Percentiles rank a stretch among this genome's conserved stretches.
Evolutionary conservation across 2,888 invertebrate genomes (phyloP).

Genomic region (Ctena decussata): DNA sequence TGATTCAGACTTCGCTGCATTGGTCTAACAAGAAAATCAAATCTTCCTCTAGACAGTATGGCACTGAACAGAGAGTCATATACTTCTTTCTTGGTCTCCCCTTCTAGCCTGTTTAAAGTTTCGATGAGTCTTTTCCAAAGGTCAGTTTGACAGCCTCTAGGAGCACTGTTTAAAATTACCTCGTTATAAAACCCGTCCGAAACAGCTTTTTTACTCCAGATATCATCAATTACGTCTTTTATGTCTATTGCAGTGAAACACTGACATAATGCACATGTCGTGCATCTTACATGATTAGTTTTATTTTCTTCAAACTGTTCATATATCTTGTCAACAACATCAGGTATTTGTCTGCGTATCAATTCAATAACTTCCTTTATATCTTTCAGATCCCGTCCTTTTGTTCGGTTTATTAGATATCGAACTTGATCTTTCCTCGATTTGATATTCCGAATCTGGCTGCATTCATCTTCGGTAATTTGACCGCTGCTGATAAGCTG

Average conservation of each 20-base stretch:
- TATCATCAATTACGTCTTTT: not conserved
- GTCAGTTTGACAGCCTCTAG: not conserved
- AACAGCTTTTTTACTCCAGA: not conserved
- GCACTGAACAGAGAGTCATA: too few species aligned
- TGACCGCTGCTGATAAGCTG: not conserved
- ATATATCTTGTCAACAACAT: not conserved
- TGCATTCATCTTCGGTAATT: not conserved
- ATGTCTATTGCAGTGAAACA: not conserved
- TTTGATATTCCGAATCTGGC: not conserved
- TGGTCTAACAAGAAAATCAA: too few species aligned
- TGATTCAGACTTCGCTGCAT: too few species aligned
- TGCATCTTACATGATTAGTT: not conserved
- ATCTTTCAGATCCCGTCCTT: not conserved
- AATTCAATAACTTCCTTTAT: not conserved
- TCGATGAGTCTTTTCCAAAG: not conserved
- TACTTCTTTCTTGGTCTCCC: too few species aligned
- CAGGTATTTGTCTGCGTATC: not conserved
- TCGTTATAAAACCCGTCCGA: not conserved
- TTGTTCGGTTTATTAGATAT: not conserved
- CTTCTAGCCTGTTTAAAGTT: not conserved
- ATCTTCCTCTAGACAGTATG: too few species aligned
- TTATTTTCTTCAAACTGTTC: not conserved
- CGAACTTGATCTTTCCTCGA: not conserved
- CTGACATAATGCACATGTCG: not conserved
- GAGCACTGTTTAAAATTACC: not conserved